Evolutionary conservation across 2,797 vertebrate genomes (phyloP).

Genomic region (Ataeniobius toweri): DNA sequence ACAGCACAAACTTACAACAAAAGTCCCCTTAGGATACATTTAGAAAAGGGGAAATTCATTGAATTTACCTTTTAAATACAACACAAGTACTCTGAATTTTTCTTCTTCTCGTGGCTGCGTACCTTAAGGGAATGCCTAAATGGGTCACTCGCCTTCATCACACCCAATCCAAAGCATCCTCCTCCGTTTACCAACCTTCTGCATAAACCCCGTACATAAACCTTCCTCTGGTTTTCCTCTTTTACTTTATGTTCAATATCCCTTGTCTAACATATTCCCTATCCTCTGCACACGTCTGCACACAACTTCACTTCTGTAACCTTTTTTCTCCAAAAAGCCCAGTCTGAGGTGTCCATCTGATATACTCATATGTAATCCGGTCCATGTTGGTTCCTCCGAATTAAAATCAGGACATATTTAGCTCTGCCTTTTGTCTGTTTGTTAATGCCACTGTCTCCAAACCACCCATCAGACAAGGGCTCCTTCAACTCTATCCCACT

Average conservation of each 20-base stretch:
- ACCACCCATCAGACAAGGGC: too few relatives aligned
- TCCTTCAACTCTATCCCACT: too few relatives aligned
- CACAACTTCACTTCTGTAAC: neutral
- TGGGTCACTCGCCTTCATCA: neutral
- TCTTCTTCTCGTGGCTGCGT: neutral
- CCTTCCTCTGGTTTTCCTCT: neutral
- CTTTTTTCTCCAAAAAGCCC: neutral
- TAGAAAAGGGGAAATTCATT: neutral
- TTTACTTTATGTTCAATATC: neutral
- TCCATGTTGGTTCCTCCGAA: too few relatives aligned
- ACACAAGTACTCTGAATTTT: neutral
- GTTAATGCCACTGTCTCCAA: too few relatives aligned
- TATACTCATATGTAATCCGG: too few relatives aligned
- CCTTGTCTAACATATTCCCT: neutral
- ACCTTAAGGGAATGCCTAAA: neutral
- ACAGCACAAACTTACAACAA: neutral
- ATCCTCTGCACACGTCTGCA: neutral
- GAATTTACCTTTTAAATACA: neutral
- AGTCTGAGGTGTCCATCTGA: too few relatives aligned
- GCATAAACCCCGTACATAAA: neutral
- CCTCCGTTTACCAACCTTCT: neutral
- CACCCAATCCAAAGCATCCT: neutral
- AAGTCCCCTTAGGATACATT: neutral
- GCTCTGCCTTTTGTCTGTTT: too few relatives aligned
- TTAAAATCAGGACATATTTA: too few relatives aligned